A percentile compares a stretch with the other conserved stretches of the same genome.
Evolutionary conservation across 2,113 vertebrate species (phyloP).

Genomic region (Hoplias malabaricus): DNA sequence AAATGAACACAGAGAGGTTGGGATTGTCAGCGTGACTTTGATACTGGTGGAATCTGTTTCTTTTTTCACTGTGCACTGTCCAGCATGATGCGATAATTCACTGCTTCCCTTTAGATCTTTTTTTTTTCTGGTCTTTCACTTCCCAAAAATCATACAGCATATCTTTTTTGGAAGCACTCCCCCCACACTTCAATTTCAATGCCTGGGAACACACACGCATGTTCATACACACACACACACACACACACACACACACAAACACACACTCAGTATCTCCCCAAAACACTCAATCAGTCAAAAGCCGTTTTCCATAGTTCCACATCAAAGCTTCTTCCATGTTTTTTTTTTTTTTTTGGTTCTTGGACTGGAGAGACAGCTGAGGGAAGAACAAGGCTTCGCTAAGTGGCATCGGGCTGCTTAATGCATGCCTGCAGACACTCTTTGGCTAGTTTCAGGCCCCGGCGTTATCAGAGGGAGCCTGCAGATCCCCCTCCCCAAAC

Average conservation of each 20-base stretch:
- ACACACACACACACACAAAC: slow-evolving; percentile 7
- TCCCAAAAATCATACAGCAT: background rate
- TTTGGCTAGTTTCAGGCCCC: slow-evolving; percentile 57
- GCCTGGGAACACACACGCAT: background rate
- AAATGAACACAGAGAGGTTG: background rate
- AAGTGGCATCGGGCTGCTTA: slow-evolving; percentile 47
- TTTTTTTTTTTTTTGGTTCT: background rate
- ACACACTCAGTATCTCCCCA: slow-evolving; percentile 40
- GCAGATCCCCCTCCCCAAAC: slow-evolving; percentile 59
- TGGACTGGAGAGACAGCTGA: slow-evolving; percentile 21
- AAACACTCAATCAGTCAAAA: slow-evolving; percentile 44
- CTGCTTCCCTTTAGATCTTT: slow-evolving; percentile 3
- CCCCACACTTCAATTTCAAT: background rate
- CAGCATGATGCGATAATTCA: background rate
- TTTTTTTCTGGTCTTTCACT: background rate
- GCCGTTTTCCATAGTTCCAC: slow-evolving; percentile 50
- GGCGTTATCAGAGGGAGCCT: slow-evolving; percentile 62
- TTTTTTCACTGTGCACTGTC: background rate
- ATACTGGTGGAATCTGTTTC: background rate
- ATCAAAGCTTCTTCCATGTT: slow-evolving; percentile 45
- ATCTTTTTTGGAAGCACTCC: background rate
- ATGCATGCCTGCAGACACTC: slow-evolving; percentile 64
- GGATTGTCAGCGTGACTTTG: background rate
- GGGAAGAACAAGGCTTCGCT: slow-evolving; percentile 25
- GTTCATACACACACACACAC: slow-evolving; percentile 20